Evolutionary conservation across 2,113 vertebrate genomes (phyloP), one percentile per base, ranked within the genome.

Genomic region (Scomber colias): DNA sequence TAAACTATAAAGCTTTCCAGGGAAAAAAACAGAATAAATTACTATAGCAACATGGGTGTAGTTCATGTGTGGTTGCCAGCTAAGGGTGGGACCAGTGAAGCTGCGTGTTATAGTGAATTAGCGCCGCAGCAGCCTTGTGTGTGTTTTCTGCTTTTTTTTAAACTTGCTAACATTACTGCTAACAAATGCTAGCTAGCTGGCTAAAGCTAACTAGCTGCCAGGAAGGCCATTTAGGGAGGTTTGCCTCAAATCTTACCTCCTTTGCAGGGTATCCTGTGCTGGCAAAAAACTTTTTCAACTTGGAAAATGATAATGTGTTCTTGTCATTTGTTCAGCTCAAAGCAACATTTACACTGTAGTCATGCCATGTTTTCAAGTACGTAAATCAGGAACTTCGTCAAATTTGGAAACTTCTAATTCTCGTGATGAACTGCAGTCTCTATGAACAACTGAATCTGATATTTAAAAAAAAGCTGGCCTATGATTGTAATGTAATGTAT

Each of bases 261-360:
- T 89, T 98, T 98, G 96, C 98, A 99, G 55, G 98, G 98, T 1
- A 96, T 98, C 80, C 97, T 95, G 95, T 99, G 98, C 92, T 98
- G 98, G 94, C 98, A 21, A 21, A 21, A 21, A 21, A 21, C 35
- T 40, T 40, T 40, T 40, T 40, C 24, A 40, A 40, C 35, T 2
- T 40, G 35, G 9, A 40, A 40, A 40, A 40, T 7, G 35, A 40
- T 40, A 7, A 40, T 40, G 35, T 40, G 1, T 40, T 40, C 9
- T 40, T 9, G 8, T 40, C 6, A 40, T 40, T 40, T 40, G 35
- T 9, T 40, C 35, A 7, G 35, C 1, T 40, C 8, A 40, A 40
- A 40, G 35, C 35, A 40, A 40, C 8, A 40, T 40, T 10, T 40
- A 40, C 35, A 40, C 35, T 40, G 35, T 9, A 40, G 35, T 40